Percentiles rank a stretch among this genome's conserved stretches.
phyloP scores from a whole-genome alignment of 2,888 invertebrate genomes.

The Aporophyla lueneburgensis region DNA sequence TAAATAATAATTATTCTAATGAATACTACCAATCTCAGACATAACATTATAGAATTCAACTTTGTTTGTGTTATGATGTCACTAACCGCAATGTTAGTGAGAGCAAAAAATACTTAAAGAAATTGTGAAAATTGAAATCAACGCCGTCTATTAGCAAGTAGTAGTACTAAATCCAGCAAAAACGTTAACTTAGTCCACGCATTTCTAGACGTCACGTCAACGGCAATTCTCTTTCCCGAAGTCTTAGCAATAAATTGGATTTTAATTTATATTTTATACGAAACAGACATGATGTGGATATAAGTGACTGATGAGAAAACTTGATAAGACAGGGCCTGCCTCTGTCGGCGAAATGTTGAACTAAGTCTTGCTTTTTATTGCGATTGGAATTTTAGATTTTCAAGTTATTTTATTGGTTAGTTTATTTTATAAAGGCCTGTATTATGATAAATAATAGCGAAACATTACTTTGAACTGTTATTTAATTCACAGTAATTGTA shows the following conservation, averaged over 20 bases:
- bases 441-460: slow-evolving; percentile 18
- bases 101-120: background rate
- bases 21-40: background rate
- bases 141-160: slow-evolving; percentile 34
- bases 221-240: slow-evolving; percentile 34
- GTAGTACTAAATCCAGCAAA: slow-evolving; percentile 15
- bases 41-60: background rate
- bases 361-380: background rate
- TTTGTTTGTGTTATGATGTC: background rate
- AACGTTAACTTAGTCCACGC: background rate
- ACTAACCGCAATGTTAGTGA: background rate
- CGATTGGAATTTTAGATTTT: slow-evolving; percentile 48
- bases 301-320: slow-evolving; percentile 42
- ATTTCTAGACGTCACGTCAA: slow-evolving; percentile 37
- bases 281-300: slow-evolving; percentile 55
- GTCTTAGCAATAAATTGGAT: slow-evolving; percentile 28
- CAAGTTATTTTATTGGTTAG: slow-evolving; percentile 29
- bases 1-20: background rate
- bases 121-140: background rate
- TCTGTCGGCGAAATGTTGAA: slow-evolving; percentile 28
- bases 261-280: slow-evolving; percentile 55
- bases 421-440: slow-evolving; percentile 5
- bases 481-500: background rate
- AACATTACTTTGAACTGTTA: background rate
- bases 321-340: slow-evolving; percentile 25